Evolutionary conservation across 2,113 vertebrate genomes (phyloP), one percentile per base, ranked within the genome.

Genomic region (Telmatochromis bifrenatus): DNA sequence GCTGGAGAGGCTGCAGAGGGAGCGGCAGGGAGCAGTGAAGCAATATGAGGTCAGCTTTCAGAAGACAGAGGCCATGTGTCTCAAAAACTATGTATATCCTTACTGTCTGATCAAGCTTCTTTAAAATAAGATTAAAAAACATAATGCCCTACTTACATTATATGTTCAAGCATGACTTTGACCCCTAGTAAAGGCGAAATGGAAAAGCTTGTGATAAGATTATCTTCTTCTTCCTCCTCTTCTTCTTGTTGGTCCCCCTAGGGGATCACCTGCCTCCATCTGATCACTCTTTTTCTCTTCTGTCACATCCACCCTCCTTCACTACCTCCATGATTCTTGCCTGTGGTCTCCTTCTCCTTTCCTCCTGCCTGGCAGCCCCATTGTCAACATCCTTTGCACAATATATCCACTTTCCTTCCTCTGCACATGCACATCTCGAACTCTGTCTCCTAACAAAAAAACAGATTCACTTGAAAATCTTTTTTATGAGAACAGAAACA

Each of bases 11-110:
- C 97, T 99, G 45, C 97, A 98, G 95, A 86, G 75, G 3, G 97
- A 99, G 88, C 97, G 97, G n/a, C 95, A 96, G 2, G 96, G 97
- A 21, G 98, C 97, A 0, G 96, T 98, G 77, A 95, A 98, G 93
- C 97, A 98, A 73, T 98, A 99, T 0, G 94, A 98, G 98, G 98
- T 99, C 70, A 94, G 88, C 33, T 77, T 77, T 77, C 26, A 13
- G 26, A 65, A 37, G 31, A 68, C 45, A 23, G 5, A 35, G 31
- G 33, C 26, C 26, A n/a, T 13, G 45, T 49, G 4, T 33, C 70
- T 77, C 26, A 77, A 77, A 0, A 77, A n/a, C 70, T 77, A 1
- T 47, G 1, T 77, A 19, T 77, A 31, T 49, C 6, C 4, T 31
- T 31, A 31, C 26, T 12, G 7, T 49, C 45, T 77, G 10, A 49